Conservation (phyloP, 2,113 vertebrate genomes). For the Onychostoma macrolepis region DNA sequence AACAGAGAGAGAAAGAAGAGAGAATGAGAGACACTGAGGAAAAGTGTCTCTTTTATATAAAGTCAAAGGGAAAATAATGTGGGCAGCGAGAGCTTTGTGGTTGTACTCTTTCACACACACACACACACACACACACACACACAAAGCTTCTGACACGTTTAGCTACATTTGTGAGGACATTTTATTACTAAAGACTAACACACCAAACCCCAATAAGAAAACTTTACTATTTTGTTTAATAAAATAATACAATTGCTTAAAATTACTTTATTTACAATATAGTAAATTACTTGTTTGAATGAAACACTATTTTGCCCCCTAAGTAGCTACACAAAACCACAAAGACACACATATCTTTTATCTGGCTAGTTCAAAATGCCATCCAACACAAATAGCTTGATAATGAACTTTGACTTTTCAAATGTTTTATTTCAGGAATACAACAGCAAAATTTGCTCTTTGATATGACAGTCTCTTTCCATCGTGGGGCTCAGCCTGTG, state of each 20-base stretch:
- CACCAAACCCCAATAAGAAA: too few relatives aligned
- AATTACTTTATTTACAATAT: too few relatives aligned
- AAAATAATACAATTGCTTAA: too few relatives aligned
- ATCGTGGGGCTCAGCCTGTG: not conserved
- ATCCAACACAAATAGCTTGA: not conserved
- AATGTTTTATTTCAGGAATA: not conserved
- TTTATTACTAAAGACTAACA: not conserved
- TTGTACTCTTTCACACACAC: not conserved
- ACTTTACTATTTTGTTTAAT: too few relatives aligned
- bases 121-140: not conserved
- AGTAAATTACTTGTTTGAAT: too few relatives aligned
- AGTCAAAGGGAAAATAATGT: constrained; percentile 23
- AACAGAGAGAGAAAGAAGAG: not conserved
- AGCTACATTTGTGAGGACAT: not conserved
- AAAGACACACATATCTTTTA: not conserved
- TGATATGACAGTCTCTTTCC: not conserved
- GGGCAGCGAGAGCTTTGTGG: constrained; percentile 10
- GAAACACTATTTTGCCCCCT: too few relatives aligned
- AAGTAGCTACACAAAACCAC: not conserved
- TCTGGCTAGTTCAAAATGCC: not conserved
- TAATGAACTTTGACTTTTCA: not conserved
- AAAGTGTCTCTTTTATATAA: constrained; percentile 35
- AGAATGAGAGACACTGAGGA: not conserved
- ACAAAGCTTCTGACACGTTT: not conserved
- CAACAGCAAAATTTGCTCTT: not conserved